Percentiles rank a stretch among this genome's conserved stretches.
phyloP scores from a whole-genome alignment of 2,888 invertebrate species.

The Hypolimnas misippus region DNA sequence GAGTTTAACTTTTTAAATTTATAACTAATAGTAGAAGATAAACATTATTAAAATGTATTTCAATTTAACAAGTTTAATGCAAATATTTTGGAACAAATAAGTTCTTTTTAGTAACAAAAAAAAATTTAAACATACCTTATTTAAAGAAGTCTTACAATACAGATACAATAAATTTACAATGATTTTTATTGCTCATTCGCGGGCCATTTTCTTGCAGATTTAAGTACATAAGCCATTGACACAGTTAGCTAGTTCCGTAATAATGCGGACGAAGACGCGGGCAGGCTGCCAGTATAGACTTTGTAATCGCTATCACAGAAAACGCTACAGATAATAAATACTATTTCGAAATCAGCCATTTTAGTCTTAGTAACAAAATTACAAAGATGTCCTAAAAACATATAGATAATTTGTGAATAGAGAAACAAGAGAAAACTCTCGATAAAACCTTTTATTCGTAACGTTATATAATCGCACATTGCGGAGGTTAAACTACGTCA shows the following conservation, averaged over 20 bases:
- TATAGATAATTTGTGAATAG: no score
- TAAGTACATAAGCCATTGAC: slow-evolving; percentile 28
- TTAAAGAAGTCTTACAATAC: no score
- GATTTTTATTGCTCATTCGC: slow-evolving; percentile 18
- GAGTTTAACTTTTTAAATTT: no score
- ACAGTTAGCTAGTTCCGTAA: slow-evolving; percentile 37
- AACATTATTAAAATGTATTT: no score
- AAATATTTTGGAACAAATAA: no score
- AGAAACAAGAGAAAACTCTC: no score
- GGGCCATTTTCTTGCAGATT: slow-evolving; percentile 18
- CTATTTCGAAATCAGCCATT: background rate
- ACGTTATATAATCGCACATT: slow-evolving; percentile 3
- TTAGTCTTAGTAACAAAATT: background rate
- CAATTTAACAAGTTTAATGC: no score
- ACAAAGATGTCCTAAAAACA: no score
- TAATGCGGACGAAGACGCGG: slow-evolving; percentile 36
- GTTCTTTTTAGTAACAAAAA: no score
- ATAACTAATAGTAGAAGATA: no score
- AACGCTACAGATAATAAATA: slow-evolving; percentile 4
- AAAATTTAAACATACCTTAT: no score
- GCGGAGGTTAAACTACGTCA: slow-evolving; percentile 4
- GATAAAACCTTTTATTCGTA: background rate
- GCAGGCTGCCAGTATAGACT: slow-evolving; percentile 32
- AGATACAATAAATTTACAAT: slow-evolving; percentile 10
- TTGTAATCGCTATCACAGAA: slow-evolving; percentile 15